Conservation (phyloP, 2,797 vertebrate genomes). For the Tragopan temminckii region DNA sequence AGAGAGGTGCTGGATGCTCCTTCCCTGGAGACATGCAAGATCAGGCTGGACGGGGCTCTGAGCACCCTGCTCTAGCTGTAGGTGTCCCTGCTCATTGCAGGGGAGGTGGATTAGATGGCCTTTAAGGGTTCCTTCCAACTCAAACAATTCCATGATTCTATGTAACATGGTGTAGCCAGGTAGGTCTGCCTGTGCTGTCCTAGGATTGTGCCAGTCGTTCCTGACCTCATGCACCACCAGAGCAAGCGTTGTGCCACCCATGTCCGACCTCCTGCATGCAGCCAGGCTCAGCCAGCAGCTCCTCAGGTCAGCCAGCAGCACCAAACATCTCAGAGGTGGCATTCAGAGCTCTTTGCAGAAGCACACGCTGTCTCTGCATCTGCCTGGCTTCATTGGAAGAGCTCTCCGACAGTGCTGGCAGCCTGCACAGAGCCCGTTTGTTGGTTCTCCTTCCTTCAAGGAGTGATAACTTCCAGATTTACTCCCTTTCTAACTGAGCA, state of each 20-base stretch:
- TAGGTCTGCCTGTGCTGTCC: background rate
- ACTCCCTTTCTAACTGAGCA: conserved; percentile 67
- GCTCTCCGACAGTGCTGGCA: background rate
- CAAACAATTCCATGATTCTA: too few relatives aligned
- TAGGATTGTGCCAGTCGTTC: background rate
- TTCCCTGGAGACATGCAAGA: too few relatives aligned
- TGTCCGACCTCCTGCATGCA: background rate
- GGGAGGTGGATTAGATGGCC: too few relatives aligned
- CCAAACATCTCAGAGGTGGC: background rate
- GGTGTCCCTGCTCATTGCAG: too few relatives aligned
- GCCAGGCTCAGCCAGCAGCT: background rate
- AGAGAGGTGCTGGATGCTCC: too few relatives aligned
- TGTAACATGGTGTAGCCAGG: background rate
- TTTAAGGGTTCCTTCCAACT: too few relatives aligned
- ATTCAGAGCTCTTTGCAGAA: background rate
- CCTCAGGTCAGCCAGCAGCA: background rate
- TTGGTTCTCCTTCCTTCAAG: conserved; percentile 30
- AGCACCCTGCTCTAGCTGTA: too few relatives aligned
- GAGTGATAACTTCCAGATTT: conserved; percentile 68
- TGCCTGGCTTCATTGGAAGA: background rate
- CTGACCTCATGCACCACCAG: background rate
- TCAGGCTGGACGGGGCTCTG: too few relatives aligned
- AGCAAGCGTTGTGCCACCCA: background rate
- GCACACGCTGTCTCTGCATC: background rate
- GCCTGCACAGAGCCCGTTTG: background rate